These are phyloP conservation scores for Spatula versicolor DNA, from an alignment of 2,797 vertebrate species.

Conservation along the genomic window DNA sequence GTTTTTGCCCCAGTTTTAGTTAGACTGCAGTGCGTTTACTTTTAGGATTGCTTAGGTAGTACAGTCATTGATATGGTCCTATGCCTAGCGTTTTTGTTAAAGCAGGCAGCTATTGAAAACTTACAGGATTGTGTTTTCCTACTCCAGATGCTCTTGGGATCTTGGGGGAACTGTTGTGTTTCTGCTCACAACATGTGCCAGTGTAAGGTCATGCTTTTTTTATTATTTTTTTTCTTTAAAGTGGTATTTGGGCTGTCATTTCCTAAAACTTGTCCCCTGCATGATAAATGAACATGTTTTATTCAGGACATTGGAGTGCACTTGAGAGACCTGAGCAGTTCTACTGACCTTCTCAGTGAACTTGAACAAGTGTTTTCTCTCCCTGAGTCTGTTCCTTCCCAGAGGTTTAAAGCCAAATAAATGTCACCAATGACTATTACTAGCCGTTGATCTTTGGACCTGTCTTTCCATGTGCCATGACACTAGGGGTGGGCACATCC, in stretches of 20 bases:
- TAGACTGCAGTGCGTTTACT: neutral
- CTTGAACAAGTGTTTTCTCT: slow-evolving; percentile 35
- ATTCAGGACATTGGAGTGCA: neutral
- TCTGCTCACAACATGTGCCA: neutral
- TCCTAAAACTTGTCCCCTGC: neutral
- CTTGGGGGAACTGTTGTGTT: neutral
- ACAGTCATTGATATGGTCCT: accelerated
- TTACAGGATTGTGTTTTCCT: neutral
- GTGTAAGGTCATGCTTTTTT: neutral
- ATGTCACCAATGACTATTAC: neutral
- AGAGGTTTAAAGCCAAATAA: neutral
- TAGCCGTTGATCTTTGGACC: neutral
- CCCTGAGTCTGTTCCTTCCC: neutral
- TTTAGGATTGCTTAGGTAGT: neutral
- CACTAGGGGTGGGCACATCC: neutral
- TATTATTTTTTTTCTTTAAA: neutral
- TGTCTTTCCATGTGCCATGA: neutral
- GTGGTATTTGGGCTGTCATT: slow-evolving; percentile 14
- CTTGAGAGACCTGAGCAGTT: neutral
- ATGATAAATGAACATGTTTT: slow-evolving; percentile 23
- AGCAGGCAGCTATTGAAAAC: neutral
- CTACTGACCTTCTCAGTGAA: neutral
- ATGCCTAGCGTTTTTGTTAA: neutral
- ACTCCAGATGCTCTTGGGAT: neutral
- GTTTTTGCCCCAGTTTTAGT: neutral